These are phyloP conservation scores for Tympanoctomys barrerae DNA, from an alignment of 2,797 vertebrate species.

Conservation along the genomic window DNA sequence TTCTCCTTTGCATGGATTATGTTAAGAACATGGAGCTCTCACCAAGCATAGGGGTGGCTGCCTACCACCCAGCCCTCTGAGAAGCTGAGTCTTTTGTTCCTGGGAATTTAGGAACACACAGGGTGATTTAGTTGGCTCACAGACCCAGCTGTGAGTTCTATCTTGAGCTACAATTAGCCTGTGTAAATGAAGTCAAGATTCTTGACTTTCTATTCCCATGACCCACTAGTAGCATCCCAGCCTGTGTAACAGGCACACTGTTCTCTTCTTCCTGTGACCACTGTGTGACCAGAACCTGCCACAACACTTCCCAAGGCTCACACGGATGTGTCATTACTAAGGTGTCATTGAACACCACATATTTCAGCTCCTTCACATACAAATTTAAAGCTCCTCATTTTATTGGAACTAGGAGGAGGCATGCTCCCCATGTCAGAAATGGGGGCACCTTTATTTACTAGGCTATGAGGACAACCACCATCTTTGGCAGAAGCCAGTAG, in stretches of 20 bases:
- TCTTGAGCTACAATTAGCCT: neutral
- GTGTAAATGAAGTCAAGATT: neutral
- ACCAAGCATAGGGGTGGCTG: neutral
- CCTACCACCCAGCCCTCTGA: neutral
- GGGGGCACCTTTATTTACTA: neutral
- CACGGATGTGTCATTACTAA: neutral
- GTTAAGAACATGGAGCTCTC: neutral
- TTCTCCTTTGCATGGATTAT: neutral
- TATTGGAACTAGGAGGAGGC: neutral
- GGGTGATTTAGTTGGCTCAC: neutral
- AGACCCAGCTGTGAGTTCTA: neutral
- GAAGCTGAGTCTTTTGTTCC: neutral
- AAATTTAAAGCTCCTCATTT: neutral
- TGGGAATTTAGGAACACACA: neutral
- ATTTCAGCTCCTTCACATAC: neutral
- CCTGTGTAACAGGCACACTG: rapidly evolving
- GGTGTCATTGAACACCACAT: neutral
- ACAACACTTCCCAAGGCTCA: neutral
- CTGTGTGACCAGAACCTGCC: neutral
- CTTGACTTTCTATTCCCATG: neutral
- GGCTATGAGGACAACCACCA: neutral
- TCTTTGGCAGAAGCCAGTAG: neutral
- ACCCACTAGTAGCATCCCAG: neutral
- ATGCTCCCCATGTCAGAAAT: neutral
- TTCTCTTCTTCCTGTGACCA: neutral